Percentiles rank a stretch among this genome's conserved stretches.
Conservation (phyloP, 1,140 invertebrate species). For the Bombus sibiricus region DNA sequence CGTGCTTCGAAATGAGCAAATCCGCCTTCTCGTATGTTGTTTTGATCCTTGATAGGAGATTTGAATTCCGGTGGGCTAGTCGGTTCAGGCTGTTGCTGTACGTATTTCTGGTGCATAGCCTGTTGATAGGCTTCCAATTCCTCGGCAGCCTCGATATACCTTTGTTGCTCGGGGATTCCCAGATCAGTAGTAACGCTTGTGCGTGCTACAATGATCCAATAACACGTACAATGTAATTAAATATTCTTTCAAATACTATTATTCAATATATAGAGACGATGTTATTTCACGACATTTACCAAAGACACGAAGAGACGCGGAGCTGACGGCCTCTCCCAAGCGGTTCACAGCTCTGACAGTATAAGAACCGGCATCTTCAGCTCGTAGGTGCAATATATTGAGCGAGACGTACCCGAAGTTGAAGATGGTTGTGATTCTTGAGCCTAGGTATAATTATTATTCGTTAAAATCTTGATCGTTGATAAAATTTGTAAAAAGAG, state of each 20-base stretch:
- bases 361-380: constrained; percentile 96
- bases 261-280: background rate
- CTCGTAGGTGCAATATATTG: constrained; percentile 98
- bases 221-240: too few relatives aligned
- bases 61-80: constrained; percentile 94
- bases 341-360: constrained; percentile 94
- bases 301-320: constrained; percentile 90
- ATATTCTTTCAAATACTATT: background rate
- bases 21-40: constrained; percentile 94
- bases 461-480: background rate
- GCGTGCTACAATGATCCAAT: constrained; percentile 81
- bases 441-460: constrained; percentile 83
- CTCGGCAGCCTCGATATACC: constrained; percentile 96
- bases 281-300: constrained; percentile 73
- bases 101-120: constrained; percentile 89
- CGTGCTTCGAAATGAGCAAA: constrained; percentile 98
- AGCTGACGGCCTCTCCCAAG: constrained; percentile 92
- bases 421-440: constrained; percentile 97
- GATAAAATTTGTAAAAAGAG: too few relatives aligned
- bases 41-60: constrained; percentile 95
- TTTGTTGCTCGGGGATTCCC: constrained; percentile 95
- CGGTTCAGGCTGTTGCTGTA: constrained; percentile 90
- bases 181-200: constrained; percentile 93
- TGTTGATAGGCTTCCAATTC: constrained; percentile 95
- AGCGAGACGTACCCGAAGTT: constrained; percentile 99